Evolutionary conservation across 1,140 invertebrate genomes (phyloP).

Genomic region (Metaphire vulgaris): DNA sequence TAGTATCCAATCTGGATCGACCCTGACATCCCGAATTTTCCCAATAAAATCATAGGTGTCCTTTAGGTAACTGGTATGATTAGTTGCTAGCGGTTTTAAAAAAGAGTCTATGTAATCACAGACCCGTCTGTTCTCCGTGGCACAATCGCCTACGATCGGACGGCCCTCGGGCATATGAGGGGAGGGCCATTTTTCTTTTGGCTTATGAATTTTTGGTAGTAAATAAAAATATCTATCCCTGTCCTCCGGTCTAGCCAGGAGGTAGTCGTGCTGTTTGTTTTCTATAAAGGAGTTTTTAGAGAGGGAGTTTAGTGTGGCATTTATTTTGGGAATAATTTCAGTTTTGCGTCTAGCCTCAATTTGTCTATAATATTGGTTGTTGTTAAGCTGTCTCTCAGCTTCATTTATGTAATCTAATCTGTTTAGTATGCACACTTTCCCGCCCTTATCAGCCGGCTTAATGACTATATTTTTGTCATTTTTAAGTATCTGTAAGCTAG

Average conservation of each 20-base stretch:
- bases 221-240: conserved; percentile 4
- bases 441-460: not conserved
- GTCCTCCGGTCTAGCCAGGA: not conserved
- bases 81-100: not conserved
- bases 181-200: not conserved
- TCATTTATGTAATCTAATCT: not conserved
- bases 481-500: too few relatives aligned
- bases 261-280: not conserved
- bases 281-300: not conserved
- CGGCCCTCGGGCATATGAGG: not conserved
- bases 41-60: conserved; percentile 8
- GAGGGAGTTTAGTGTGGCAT: not conserved
- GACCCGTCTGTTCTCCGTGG: not conserved
- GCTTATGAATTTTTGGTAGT: conserved; percentile 21
- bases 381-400: not conserved
- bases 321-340: not conserved
- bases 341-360: not conserved
- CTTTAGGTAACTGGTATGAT: not conserved
- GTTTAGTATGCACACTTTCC: not conserved
- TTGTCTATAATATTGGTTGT: not conserved
- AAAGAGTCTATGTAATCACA: conserved; percentile 5
- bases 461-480: not conserved
- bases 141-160: conserved; percentile 6
- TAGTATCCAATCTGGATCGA: not conserved
- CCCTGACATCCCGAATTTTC: not conserved